Percentiles rank a stretch among this genome's conserved stretches.
Conservation (phyloP, 2,113 vertebrate genomes). For the Otis tarda region DNA sequence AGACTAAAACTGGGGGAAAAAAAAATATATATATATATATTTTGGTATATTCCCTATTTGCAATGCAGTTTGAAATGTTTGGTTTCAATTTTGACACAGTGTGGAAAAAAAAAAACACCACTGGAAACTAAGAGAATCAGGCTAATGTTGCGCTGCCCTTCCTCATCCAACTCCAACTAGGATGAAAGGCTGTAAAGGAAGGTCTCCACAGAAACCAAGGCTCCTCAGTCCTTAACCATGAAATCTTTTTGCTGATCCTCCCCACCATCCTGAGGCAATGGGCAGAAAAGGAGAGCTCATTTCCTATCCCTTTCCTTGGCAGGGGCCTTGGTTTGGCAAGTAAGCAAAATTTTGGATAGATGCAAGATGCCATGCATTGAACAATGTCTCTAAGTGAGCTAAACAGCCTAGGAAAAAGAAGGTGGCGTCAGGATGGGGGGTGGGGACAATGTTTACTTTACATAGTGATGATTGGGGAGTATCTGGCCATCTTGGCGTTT, state of each 20-base stretch:
- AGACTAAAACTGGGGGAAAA: background rate
- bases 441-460: background rate
- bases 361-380: background rate
- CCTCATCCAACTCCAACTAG: background rate
- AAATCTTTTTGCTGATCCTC: background rate
- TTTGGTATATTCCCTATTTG: background rate
- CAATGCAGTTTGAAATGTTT: background rate
- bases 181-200: background rate
- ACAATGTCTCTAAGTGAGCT: background rate
- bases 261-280: background rate
- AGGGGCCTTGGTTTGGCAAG: background rate
- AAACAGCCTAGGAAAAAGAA: background rate
- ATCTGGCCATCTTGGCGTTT: background rate
- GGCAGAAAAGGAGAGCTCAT: background rate
- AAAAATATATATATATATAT: background rate
- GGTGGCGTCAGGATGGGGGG: background rate
- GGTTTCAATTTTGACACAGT: background rate
- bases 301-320: background rate
- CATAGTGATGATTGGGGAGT: background rate
- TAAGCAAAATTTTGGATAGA: background rate
- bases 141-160: background rate
- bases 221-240: background rate
- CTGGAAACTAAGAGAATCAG: background rate
- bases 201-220: background rate
- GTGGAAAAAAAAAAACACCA: background rate